Evolutionary conservation across 64 coral and sea anemone species (phyloP).

Genomic region (Actinia tenebrosa): DNA sequence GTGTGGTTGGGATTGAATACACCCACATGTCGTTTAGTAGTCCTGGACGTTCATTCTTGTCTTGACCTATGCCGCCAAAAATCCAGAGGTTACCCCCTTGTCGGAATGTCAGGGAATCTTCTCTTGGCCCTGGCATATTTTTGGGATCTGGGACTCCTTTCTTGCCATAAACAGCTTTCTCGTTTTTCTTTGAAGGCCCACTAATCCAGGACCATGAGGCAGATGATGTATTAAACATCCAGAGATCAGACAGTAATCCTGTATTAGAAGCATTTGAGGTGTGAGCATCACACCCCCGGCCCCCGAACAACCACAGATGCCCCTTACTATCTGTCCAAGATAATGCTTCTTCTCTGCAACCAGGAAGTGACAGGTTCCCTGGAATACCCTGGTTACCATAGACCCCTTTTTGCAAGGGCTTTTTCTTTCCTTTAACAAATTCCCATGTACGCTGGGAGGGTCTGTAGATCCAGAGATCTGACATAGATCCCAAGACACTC

Average conservation of each 20-base stretch:
- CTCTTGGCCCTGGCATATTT: conserved; percentile 75
- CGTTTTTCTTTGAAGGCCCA: conserved; percentile 48
- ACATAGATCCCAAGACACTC: conserved; percentile 31
- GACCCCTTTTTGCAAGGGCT: conserved; percentile 5
- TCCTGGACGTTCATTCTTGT: conserved; percentile 45
- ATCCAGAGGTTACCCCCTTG: conserved; percentile 45
- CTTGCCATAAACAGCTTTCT: conserved; percentile 35
- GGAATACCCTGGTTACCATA: conserved; percentile 30
- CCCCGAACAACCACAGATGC: conserved; percentile 62
- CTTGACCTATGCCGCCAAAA: conserved; percentile 82
- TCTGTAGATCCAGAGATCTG: conserved; percentile 55
- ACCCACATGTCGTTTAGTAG: conserved; percentile 83
- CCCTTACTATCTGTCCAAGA: conserved; percentile 27
- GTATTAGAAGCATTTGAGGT: conserved; percentile 16
- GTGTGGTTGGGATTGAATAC: neutral
- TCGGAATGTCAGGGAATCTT: conserved; percentile 41
- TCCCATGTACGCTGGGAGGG: neutral
- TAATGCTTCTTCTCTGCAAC: conserved; percentile 40
- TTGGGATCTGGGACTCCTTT: conserved; percentile 28
- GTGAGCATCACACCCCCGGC: conserved; percentile 51
- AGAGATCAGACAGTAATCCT: conserved; percentile 79
- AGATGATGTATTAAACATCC: conserved; percentile 56
- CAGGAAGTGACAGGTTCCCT: conserved; percentile 2
- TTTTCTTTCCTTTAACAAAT: neutral
- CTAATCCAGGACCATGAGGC: conserved; percentile 57